Conservation (phyloP, 2,113 vertebrate species). For the Recurvirostra avosetta region DNA sequence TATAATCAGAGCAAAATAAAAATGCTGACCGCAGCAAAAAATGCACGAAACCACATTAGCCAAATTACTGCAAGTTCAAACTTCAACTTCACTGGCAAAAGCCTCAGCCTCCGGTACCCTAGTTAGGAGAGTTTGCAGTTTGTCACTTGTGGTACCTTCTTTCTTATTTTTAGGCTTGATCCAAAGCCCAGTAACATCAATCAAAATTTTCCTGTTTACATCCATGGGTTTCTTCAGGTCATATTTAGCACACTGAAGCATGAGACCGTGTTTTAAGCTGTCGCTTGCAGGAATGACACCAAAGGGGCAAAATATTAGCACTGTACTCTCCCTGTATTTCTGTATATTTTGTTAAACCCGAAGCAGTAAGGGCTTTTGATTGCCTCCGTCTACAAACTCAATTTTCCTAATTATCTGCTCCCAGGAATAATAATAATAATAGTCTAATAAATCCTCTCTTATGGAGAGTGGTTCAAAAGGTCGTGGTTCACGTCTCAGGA, state of each 20-base stretch:
- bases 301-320: neutral
- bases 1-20: neutral
- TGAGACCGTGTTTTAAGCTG: neutral
- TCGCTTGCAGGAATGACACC: neutral
- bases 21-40: neutral
- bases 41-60: neutral
- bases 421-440: neutral
- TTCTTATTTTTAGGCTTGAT: neutral
- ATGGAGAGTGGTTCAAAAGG: neutral
- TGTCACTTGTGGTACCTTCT: conserved; percentile 15
- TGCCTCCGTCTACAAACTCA: neutral
- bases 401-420: neutral
- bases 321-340: accelerated
- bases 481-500: neutral
- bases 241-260: neutral
- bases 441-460: neutral
- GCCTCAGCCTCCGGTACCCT: neutral
- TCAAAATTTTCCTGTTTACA: neutral
- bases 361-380: neutral
- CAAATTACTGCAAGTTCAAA: neutral
- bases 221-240: neutral
- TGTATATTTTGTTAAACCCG: neutral
- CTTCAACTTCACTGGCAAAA: neutral
- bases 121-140: neutral
- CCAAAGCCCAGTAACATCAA: conserved; percentile 2